A percentile compares a stretch with the other conserved stretches of the same genome.
Conservation (phyloP, 2,888 invertebrate species). For the Parnassius glacialis region DNA sequence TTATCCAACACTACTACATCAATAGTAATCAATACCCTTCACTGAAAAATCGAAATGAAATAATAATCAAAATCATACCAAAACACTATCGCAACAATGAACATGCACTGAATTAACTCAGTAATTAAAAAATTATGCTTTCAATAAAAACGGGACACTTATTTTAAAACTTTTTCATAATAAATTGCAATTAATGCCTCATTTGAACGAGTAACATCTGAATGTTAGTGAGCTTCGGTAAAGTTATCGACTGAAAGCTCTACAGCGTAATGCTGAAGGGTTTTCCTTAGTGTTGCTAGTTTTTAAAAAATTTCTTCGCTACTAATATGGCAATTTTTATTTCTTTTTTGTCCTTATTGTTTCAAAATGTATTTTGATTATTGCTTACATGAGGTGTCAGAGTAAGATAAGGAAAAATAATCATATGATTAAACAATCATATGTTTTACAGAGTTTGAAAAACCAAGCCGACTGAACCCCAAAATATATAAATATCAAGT, state of each 20-base stretch:
- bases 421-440: too few species aligned
- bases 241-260: slow-evolving; percentile 55
- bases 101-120: not conserved
- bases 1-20: slow-evolving; percentile 6
- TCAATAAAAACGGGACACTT: not conserved
- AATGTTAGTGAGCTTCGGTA: slow-evolving; percentile 34
- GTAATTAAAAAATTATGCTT: not conserved
- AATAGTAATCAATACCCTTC: slow-evolving; percentile 22
- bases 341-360: too few species aligned
- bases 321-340: slow-evolving; percentile 12
- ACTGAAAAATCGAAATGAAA: slow-evolving; percentile 3
- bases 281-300: slow-evolving; percentile 33
- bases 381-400: too few species aligned
- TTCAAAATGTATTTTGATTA: too few species aligned
- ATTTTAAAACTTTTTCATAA: slow-evolving; percentile 1
- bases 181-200: slow-evolving; percentile 12
- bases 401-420: too few species aligned
- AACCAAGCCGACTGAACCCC: too few species aligned
- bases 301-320: slow-evolving; percentile 19
- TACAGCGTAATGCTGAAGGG: slow-evolving; percentile 28
- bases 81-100: not conserved
- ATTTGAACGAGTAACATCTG: slow-evolving; percentile 21
- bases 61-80: not conserved
- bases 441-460: too few species aligned
- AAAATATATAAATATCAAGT: too few species aligned